These are phyloP conservation scores for Mesorhabditis sp. DNA, from an alignment of 2,888 invertebrate species.

Conservation along the genomic window DNA sequence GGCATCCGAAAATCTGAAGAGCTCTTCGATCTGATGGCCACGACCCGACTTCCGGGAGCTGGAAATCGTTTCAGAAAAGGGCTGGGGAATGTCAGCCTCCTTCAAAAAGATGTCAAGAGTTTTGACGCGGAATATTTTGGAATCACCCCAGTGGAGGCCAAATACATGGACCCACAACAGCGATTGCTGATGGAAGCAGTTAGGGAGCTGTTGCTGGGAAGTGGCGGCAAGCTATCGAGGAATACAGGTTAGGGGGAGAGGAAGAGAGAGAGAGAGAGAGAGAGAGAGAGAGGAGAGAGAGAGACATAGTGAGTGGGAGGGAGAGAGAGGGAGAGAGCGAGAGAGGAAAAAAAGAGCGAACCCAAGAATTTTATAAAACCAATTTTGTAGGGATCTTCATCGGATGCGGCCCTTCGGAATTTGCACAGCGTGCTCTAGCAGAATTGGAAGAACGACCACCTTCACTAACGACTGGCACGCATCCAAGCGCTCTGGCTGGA, in stretches of 20 bases:
- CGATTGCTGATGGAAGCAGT: slow-evolving; percentile 67
- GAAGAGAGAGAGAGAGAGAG: too few species aligned
- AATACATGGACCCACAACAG: slow-evolving; percentile 84
- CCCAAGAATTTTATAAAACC: too few species aligned
- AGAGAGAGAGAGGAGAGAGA: too few species aligned
- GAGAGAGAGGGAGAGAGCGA: too few species aligned
- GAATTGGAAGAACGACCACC: slow-evolving; percentile 20
- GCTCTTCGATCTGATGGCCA: slow-evolving; percentile 16
- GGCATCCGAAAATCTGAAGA: slow-evolving; percentile 10
- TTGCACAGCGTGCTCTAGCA: slow-evolving; percentile 33
- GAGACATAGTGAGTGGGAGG: too few species aligned
- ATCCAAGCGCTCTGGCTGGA: slow-evolving; percentile 83
- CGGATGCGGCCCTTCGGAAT: slow-evolving; percentile 67
- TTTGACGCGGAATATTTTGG: slow-evolving; percentile 60
- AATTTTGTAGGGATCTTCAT: slow-evolving; percentile 72
- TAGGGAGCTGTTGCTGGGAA: neutral
- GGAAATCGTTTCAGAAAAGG: slow-evolving; percentile 6
- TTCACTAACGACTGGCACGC: slow-evolving; percentile 78
- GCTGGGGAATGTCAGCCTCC: slow-evolving; percentile 10
- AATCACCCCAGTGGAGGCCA: slow-evolving; percentile 55
- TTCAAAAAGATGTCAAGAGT: slow-evolving; percentile 24
- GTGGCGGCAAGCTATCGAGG: slow-evolving; percentile 71
- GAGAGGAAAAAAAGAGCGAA: too few species aligned
- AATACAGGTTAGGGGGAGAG: slow-evolving; percentile 67
- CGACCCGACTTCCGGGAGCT: neutral